Evolutionary conservation across 35 echinoderm and acorn worm species (phyloP).

Genomic region (Ptychodera flava): DNA sequence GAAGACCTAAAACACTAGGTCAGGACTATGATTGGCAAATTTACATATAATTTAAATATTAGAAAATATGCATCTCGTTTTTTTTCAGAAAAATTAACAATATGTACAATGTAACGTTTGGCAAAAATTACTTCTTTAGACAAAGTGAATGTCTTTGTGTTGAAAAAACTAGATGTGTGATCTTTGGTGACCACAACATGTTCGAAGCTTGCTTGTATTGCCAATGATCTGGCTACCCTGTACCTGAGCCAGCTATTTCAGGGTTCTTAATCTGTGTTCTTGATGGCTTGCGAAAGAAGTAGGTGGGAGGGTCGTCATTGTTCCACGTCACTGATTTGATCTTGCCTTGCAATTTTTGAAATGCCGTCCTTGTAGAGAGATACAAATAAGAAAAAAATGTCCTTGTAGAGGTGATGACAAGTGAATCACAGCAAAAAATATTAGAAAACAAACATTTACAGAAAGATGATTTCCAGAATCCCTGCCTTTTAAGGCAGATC

Average conservation of each 20-base stretch:
- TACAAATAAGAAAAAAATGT: not conserved
- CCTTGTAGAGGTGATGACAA: not conserved
- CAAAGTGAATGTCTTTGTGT: too few species aligned
- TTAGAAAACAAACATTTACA: not conserved
- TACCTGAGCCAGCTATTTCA: not conserved
- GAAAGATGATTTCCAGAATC: not conserved
- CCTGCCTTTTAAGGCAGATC: not conserved
- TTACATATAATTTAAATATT: too few species aligned
- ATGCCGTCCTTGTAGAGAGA: slow-evolving; percentile 29
- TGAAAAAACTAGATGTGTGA: too few species aligned
- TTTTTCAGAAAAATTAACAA: too few species aligned
- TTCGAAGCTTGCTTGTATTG: too few species aligned
- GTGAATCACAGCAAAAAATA: not conserved
- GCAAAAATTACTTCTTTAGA: too few species aligned
- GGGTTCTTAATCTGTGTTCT: not conserved
- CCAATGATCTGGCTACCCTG: too few species aligned
- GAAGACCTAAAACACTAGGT: too few species aligned
- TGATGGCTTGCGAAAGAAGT: slow-evolving; percentile 21
- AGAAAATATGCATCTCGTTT: too few species aligned
- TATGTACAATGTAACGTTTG: too few species aligned
- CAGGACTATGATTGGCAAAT: too few species aligned
- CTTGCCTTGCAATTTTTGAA: slow-evolving; percentile 38
- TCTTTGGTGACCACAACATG: too few species aligned
- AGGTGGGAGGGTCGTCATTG: slow-evolving; percentile 77
- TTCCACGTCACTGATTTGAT: slow-evolving; percentile 70